Base-by-base conservation (phyloP, 2,888 invertebrate genomes). In the Lasioglossum zephyrum region DNA sequence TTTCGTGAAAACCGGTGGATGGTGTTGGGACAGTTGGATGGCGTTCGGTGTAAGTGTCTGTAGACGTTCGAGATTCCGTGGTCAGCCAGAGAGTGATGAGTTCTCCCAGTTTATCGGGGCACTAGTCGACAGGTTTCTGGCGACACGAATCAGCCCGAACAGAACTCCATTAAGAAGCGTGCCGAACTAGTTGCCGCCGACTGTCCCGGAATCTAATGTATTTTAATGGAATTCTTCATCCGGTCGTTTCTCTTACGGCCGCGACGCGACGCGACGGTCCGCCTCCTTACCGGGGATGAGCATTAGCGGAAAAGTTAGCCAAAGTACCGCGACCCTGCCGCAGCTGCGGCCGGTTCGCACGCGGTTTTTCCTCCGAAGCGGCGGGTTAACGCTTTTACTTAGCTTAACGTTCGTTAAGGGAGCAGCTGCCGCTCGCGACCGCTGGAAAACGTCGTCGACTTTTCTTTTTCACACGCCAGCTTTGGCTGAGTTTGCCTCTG, bases 331-430 rank as follows among this genome's bases (percentile, higher is more conserved):
- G 91, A 91, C 88, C 91, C 87, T 84, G 81, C 84, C 88, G 79
- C 90, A 91, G 90, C 89, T 91, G 91, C 88, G 87, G 85, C 81
- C 81, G 85, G 90, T 89, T 92, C 91, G 79, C 91, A 87, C 91
- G 88, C 92, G 93, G 93, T 92, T 93, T 92, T 88, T 91, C 92
- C 86, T 87, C 82, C 82, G 81, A 66, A 89, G 91, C 89, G 87
- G 90, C 79, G 86, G 91, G 91, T 90, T 93, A 93, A 93, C 93
- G 92, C 92, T 91, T 88, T 88, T 90, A 88, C 90, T 92, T 92
- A 91, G 93, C 87, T 87, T 87, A 87, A 86, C 87, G 87, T 87
- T 87, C 87, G 87, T 87, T 87, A 92, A 90, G 91, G 90, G 88
- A 92, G 88, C 91, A 88, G 90, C 91, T 91, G 90, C 86, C 81